Evolutionary conservation across 1,140 invertebrate species (phyloP).

Genomic region (Protaetia brevitarsis): DNA sequence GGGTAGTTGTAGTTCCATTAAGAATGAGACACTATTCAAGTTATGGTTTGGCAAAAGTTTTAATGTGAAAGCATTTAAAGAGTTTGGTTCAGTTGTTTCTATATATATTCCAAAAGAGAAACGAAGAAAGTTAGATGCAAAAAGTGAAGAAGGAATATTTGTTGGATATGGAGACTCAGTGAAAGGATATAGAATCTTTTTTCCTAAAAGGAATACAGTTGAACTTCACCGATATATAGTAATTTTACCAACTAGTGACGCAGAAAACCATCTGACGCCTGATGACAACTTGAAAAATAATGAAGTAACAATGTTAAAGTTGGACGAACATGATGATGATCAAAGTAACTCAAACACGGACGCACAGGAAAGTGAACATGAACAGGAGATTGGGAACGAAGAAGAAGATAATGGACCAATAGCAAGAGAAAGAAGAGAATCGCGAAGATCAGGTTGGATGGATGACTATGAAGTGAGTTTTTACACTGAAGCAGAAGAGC

Average conservation of each 20-base stretch:
- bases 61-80: background rate
- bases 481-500: slow-evolving; percentile 8
- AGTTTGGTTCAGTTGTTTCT: slow-evolving; percentile 35
- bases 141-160: slow-evolving; percentile 26
- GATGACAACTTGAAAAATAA: background rate
- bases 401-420: background rate
- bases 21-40: background rate
- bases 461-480: slow-evolving; percentile 19
- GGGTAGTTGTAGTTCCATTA: background rate
- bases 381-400: background rate
- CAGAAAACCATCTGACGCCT: background rate
- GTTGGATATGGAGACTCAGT: slow-evolving; percentile 20
- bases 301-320: background rate
- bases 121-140: slow-evolving; percentile 26
- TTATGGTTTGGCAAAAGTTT: background rate
- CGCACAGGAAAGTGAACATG: background rate
- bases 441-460: slow-evolving; percentile 17
- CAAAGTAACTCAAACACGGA: background rate
- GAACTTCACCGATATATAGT: slow-evolving; percentile 12
- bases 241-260: background rate
- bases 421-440: background rate
- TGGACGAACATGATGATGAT: background rate
- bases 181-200: slow-evolving; percentile 22
- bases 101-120: slow-evolving; percentile 29
- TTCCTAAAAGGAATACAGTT: slow-evolving; percentile 5